Percentiles rank a stretch among this genome's conserved stretches.
Evolutionary conservation across 2,113 vertebrate species (phyloP).

Genomic region (Nycticebus coucang): DNA sequence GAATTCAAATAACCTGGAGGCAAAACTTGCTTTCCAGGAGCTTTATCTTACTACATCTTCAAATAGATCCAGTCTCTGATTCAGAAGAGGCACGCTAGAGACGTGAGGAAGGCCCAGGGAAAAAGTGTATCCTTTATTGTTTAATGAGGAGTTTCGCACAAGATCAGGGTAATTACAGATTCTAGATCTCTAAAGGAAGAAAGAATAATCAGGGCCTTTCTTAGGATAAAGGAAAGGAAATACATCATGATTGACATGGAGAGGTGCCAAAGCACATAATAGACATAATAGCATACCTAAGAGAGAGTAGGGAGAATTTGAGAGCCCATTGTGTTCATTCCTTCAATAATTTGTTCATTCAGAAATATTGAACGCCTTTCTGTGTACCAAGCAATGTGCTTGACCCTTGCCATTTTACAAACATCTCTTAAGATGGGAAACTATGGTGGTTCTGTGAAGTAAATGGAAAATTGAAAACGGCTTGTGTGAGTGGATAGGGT

Average conservation of each 20-base stretch:
- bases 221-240: conserved; percentile 49
- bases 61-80: conserved; percentile 8
- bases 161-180: conserved; percentile 59
- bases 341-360: conserved; percentile 62
- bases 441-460: not conserved
- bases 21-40: conserved; percentile 36
- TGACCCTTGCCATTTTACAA: conserved; percentile 44
- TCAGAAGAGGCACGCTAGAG: not conserved
- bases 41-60: not conserved
- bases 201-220: conserved; percentile 57
- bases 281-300: conserved; percentile 37
- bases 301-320: not conserved
- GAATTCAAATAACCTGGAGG: conserved; percentile 32
- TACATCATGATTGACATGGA: conserved; percentile 46
- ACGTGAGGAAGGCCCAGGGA: not conserved
- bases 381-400: conserved; percentile 9
- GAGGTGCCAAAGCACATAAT: conserved; percentile 42
- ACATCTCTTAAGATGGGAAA: conserved; percentile 14
- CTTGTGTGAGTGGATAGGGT: not conserved
- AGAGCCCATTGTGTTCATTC: conserved; percentile 49
- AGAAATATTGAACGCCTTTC: conserved; percentile 66
- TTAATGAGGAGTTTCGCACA: conserved; percentile 45
- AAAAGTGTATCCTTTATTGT: conserved; percentile 43
- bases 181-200: conserved; percentile 55
- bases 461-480: conserved; percentile 58